Conservation (phyloP, 2,888 invertebrate species). For the Nezara viridula region DNA sequence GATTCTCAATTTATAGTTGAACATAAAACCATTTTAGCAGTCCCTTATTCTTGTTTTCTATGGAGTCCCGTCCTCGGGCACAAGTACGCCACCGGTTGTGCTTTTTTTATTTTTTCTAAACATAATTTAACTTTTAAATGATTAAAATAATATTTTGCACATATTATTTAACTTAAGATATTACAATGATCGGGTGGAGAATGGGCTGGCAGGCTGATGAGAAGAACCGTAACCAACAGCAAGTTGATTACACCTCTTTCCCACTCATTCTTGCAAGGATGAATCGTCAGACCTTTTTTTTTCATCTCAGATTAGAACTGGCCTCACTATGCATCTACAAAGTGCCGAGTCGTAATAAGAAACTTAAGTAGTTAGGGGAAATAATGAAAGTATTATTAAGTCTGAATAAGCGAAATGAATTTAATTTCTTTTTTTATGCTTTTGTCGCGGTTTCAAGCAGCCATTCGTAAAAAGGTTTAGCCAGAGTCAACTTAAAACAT, state of each 20-base stretch:
- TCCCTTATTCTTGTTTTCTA: no score
- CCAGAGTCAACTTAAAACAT: not conserved
- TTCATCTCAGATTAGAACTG: not conserved
- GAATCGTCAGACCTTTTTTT: not conserved
- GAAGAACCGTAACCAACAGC: not conserved
- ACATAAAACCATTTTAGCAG: no score
- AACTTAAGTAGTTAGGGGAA: not conserved
- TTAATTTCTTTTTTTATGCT: not conserved
- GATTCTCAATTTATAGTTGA: no score
- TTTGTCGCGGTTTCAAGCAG: not conserved
- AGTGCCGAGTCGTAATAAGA: slow-evolving; percentile 8
- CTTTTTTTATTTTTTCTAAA: no score
- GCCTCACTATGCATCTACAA: not conserved
- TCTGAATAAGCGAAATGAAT: not conserved
- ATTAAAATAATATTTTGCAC: no score
- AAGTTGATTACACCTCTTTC: slow-evolving; percentile 28
- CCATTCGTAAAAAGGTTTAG: not conserved
- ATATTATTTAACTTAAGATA: no score
- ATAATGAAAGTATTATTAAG: slow-evolving; percentile 27
- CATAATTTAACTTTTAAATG: no score
- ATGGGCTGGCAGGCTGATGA: not conserved
- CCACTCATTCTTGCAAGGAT: not conserved
- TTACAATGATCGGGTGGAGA: not conserved
- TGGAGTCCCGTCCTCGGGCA: no score
- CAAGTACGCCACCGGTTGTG: no score